Conservation (phyloP, 37 sponge, comb jelly and placozoan species). For the Axinella damicornis region DNA sequence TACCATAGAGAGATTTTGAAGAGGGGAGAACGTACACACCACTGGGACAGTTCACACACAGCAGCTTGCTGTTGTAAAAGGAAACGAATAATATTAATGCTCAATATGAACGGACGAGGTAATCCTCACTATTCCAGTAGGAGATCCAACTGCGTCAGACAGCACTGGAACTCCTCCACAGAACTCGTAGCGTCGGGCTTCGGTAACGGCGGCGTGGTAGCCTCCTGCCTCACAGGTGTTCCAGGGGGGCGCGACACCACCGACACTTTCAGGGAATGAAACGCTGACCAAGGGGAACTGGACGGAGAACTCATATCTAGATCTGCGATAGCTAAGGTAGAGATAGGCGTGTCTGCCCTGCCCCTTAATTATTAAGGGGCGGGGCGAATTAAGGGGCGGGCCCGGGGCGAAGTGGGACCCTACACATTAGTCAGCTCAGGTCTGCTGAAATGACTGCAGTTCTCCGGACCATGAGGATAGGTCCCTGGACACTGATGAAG, state of each 20-base stretch:
- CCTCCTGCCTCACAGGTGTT: slow-evolving; percentile 34
- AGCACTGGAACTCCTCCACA: slow-evolving; percentile 11
- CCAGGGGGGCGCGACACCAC: slow-evolving; percentile 26
- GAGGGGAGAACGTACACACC: slow-evolving; percentile 75
- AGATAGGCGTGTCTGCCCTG: too few relatives aligned
- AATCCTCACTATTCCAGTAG: slow-evolving; percentile 57
- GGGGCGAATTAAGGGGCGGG: too few relatives aligned
- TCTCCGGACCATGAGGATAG: too few relatives aligned
- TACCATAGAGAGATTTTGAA: slow-evolving; percentile 60
- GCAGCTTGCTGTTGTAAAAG: slow-evolving; percentile 34
- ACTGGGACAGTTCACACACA: slow-evolving; percentile 36
- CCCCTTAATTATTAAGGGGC: too few relatives aligned
- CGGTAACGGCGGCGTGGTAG: neutral
- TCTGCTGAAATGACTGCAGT: too few relatives aligned
- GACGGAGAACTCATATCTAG: neutral
- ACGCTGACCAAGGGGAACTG: slow-evolving; percentile 32
- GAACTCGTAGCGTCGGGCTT: neutral
- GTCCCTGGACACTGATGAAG: too few relatives aligned
- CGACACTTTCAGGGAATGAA: slow-evolving; percentile 22
- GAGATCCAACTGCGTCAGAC: slow-evolving; percentile 43
- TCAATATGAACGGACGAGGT: too few relatives aligned
- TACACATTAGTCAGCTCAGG: too few relatives aligned
- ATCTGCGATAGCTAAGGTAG: neutral
- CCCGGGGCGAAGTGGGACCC: too few relatives aligned
- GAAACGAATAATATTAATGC: neutral